Conservation (phyloP, 2,797 vertebrate species). For the Danio aesculapii region DNA sequence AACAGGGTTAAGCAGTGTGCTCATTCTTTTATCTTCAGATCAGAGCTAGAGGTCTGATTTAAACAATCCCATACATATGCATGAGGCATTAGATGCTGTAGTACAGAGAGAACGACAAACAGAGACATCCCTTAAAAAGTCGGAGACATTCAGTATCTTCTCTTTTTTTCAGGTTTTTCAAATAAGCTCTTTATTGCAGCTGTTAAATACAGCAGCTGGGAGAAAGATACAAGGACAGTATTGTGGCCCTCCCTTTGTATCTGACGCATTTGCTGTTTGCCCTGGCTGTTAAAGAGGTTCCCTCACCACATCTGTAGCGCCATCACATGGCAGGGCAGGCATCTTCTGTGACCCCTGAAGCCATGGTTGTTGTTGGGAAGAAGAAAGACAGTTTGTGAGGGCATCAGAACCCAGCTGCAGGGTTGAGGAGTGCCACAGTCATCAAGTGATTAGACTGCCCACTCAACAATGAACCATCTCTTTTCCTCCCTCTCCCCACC, state of each 20-base stretch:
- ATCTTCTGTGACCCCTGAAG: slow-evolving; percentile 72
- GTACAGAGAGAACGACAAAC: slow-evolving; percentile 66
- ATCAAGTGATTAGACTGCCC: slow-evolving; percentile 51
- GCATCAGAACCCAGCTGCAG: slow-evolving; percentile 57
- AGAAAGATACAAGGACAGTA: slow-evolving; percentile 78
- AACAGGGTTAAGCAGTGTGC: slow-evolving; percentile 45
- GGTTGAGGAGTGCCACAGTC: slow-evolving; percentile 42
- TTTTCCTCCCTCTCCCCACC: slow-evolving; percentile 63
- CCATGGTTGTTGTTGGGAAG: slow-evolving; percentile 56
- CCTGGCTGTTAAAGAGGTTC: slow-evolving; percentile 49
- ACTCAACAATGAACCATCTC: slow-evolving; percentile 60
- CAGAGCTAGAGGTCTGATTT: slow-evolving; percentile 44
- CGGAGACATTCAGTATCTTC: slow-evolving; percentile 61
- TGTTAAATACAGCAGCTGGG: slow-evolving; percentile 80
- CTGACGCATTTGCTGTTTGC: slow-evolving; percentile 76
- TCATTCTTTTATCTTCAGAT: slow-evolving; percentile 55
- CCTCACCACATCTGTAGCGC: slow-evolving; percentile 77
- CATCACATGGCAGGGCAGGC: slow-evolving; percentile 75
- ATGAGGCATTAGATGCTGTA: slow-evolving; percentile 53
- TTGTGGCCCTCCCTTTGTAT: slow-evolving; percentile 75
- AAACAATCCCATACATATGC: slow-evolving; percentile 58
- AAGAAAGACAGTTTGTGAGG: slow-evolving; percentile 52
- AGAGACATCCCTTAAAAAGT: slow-evolving; percentile 76
- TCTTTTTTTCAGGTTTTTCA: slow-evolving; percentile 59
- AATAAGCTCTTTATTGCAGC: slow-evolving; percentile 78